Percentiles rank a stretch among this genome's conserved stretches.
Evolutionary conservation across 1,140 invertebrate genomes (phyloP).

Genomic region (Parapsyche elsis): DNA sequence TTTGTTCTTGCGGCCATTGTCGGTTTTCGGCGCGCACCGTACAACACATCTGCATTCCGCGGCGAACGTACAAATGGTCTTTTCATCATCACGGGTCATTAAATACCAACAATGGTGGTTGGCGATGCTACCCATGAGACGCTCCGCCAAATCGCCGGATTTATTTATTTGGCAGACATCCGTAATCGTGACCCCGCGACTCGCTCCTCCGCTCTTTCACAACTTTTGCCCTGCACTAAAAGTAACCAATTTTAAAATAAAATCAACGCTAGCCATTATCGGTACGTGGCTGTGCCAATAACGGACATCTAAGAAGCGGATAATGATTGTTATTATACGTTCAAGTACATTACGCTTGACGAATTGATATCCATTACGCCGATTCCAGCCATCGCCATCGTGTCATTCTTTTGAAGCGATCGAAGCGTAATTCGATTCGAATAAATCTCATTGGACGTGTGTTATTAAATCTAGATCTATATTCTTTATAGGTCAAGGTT

Average conservation of each 20-base stretch:
- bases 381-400: neutral
- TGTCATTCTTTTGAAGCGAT: constrained; percentile 8
- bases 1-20: constrained; percentile 38
- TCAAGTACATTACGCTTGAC: neutral
- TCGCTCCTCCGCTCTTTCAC: neutral
- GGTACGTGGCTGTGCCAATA: neutral
- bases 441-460: neutral
- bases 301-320: constrained; percentile 9
- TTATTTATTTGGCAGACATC: constrained; percentile 43
- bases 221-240: neutral
- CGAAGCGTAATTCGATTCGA: constrained; percentile 8
- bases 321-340: constrained; percentile 24
- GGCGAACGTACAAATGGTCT: constrained; percentile 20
- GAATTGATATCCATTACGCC: neutral
- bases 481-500: too few relatives aligned
- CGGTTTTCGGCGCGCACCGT: neutral
- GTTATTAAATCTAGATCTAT: neutral
- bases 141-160: constrained; percentile 26
- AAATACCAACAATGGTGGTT: constrained; percentile 44
- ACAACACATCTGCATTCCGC: constrained; percentile 41
- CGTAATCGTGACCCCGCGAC: constrained; percentile 35
- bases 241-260: neutral
- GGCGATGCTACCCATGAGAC: constrained; percentile 35
- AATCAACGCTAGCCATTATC: neutral
- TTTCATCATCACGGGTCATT: constrained; percentile 46